Evolutionary conservation across 2,113 vertebrate species (phyloP).

Genomic region (Phoxinus phoxinus): DNA sequence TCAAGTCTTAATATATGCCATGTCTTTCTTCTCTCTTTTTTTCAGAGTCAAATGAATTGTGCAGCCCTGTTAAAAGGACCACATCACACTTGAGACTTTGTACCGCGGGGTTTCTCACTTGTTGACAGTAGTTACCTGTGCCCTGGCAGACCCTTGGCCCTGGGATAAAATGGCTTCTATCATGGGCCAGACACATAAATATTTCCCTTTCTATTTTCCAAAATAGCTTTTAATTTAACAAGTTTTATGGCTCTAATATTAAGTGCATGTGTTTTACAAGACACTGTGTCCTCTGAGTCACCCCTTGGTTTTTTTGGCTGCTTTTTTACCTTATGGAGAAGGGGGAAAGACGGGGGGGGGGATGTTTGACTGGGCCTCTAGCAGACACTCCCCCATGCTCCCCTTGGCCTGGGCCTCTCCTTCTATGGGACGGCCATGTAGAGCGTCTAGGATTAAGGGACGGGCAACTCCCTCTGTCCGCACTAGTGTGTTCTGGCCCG

Average conservation of each 20-base stretch:
- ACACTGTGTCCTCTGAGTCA: slow-evolving; percentile 91
- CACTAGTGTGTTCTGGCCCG: slow-evolving; percentile 34
- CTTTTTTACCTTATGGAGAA: slow-evolving; percentile 67
- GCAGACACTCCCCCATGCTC: slow-evolving; percentile 42
- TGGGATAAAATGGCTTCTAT: slow-evolving; percentile 85
- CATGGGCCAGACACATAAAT: slow-evolving; percentile 93
- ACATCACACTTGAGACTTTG: slow-evolving; percentile 9
- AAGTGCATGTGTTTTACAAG: slow-evolving; percentile 99
- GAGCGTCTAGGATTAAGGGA: slow-evolving; percentile 34
- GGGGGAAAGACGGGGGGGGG: slow-evolving; percentile 54
- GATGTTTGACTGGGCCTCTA: slow-evolving; percentile 45
- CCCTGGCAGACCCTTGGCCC: slow-evolving; percentile 72
- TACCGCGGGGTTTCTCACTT: slow-evolving; percentile 51
- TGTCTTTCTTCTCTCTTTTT: slow-evolving; percentile 27
- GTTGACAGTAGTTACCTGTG: slow-evolving; percentile 79
- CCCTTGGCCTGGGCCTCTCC: slow-evolving; percentile 38
- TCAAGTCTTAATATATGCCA: slow-evolving; percentile 24
- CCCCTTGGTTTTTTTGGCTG: slow-evolving; percentile 83
- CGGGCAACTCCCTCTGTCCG: slow-evolving; percentile 44
- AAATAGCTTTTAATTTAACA: slow-evolving; percentile 97
- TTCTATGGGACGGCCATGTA: slow-evolving; percentile 41
- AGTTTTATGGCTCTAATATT: slow-evolving; percentile 97
- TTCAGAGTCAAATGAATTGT: slow-evolving; percentile 12
- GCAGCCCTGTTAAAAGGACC: slow-evolving; percentile 27
- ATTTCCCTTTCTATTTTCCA: slow-evolving; percentile 93